Evolutionary conservation across 2,113 vertebrate genomes (phyloP).

Genomic region (Pomatorhinus ruficollis): DNA sequence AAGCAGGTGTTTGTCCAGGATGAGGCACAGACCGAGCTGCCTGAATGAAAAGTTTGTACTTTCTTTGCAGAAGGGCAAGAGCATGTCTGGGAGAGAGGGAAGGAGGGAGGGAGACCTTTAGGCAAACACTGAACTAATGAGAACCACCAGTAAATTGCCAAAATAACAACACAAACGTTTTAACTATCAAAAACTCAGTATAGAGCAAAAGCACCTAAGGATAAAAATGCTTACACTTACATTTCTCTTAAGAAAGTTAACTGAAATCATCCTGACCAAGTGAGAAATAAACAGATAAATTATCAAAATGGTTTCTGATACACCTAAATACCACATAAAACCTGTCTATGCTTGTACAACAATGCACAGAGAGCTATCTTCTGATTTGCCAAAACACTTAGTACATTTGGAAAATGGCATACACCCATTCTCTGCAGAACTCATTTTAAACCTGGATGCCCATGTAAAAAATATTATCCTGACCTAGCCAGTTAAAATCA

Average conservation of each 20-base stretch:
- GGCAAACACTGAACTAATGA: not conserved
- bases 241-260: not conserved
- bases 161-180: not conserved
- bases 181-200: not conserved
- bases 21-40: not conserved
- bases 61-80: not conserved
- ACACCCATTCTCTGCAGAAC: not conserved
- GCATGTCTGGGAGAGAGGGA: not conserved
- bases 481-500: not conserved
- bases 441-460: conserved; percentile 5
- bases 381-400: conserved; percentile 9
- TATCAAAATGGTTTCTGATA: conserved; percentile 33
- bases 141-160: not conserved
- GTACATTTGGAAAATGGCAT: not conserved
- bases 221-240: not conserved
- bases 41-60: not conserved
- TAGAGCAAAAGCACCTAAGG: not conserved
- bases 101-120: not conserved
- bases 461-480: not conserved
- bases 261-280: not conserved
- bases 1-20: not conserved
- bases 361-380: not conserved
- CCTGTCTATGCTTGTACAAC: conserved; percentile 37
- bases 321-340: conserved; percentile 21
- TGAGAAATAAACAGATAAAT: not conserved